phyloP scores from a whole-genome alignment of 2,113 vertebrate species.

The Hippocampus mohnikei region DNA sequence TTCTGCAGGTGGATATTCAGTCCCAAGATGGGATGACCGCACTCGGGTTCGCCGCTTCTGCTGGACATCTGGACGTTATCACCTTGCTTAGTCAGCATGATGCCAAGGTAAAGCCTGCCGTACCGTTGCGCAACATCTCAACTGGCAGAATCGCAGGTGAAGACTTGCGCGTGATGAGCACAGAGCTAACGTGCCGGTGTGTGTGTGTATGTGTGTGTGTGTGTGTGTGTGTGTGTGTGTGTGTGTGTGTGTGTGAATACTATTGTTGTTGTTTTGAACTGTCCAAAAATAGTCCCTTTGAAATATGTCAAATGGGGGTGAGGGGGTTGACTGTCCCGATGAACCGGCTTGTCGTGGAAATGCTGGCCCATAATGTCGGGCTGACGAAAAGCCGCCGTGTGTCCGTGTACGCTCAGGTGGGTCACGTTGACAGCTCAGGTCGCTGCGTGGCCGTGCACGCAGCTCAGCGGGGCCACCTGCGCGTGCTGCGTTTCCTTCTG shows the following conservation, averaged over 20 bases:
- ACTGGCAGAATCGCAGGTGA: background rate
- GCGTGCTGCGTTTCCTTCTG: slow-evolving; percentile 75
- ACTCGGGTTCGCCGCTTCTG: slow-evolving; percentile 86
- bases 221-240: too few relatives aligned
- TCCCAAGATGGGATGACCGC: slow-evolving; percentile 89
- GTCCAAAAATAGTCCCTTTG: too few relatives aligned
- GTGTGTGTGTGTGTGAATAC: too few relatives aligned
- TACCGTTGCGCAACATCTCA: background rate
- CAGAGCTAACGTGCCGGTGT: too few relatives aligned
- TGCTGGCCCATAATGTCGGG: too few relatives aligned
- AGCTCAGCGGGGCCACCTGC: slow-evolving; percentile 84
- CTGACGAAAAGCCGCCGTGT: too few relatives aligned
- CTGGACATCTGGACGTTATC: slow-evolving; percentile 85
- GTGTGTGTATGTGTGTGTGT: too few relatives aligned
- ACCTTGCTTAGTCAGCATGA: slow-evolving; percentile 83
- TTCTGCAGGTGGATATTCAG: slow-evolving; percentile 74
- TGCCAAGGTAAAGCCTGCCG: slow-evolving; percentile 79
- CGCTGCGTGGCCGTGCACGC: slow-evolving; percentile 91
- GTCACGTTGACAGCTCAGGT: slow-evolving; percentile 88
- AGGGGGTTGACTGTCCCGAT: too few relatives aligned
- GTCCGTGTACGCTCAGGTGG: slow-evolving; percentile 69
- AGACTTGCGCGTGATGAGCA: background rate
- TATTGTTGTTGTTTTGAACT: too few relatives aligned
- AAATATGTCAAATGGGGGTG: too few relatives aligned
- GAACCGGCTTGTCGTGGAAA: too few relatives aligned